phyloP scores from a whole-genome alignment of 2,113 vertebrate species.

The Periophthalmodon schlosseri region DNA sequence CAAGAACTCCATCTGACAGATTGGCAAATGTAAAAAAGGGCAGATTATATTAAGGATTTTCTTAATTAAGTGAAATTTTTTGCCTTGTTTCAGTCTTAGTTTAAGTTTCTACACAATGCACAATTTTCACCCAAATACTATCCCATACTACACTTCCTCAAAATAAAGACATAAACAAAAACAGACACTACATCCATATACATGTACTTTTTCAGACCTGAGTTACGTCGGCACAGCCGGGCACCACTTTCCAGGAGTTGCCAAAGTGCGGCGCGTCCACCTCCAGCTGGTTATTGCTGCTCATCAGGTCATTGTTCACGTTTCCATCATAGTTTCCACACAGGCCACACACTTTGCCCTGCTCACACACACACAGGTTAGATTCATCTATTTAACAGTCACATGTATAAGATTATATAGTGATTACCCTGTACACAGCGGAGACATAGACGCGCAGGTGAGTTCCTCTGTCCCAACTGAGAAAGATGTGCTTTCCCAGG shows the following conservation, averaged over 20 bases:
- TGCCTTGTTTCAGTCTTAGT: too few species aligned
- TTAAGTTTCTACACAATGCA: too few species aligned
- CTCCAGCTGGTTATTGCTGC: slow-evolving; percentile 92
- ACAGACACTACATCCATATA: neutral
- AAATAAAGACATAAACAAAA: too few species aligned
- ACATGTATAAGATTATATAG: neutral
- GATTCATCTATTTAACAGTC: neutral
- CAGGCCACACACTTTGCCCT: slow-evolving; percentile 92
- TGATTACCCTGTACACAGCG: slow-evolving; percentile 80
- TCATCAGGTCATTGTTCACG: slow-evolving; percentile 92
- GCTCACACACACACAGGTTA: neutral
- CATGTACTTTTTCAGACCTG: slow-evolving; percentile 73
- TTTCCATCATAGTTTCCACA: slow-evolving; percentile 95
- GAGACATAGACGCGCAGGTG: slow-evolving; percentile 85
- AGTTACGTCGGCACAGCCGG: slow-evolving; percentile 86
- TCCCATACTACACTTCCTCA: too few species aligned
- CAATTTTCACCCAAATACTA: too few species aligned
- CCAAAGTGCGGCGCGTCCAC: slow-evolving; percentile 88
- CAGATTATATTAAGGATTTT: too few species aligned
- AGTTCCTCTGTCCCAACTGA: slow-evolving; percentile 89
- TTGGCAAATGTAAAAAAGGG: too few species aligned
- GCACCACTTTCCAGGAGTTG: slow-evolving; percentile 93
- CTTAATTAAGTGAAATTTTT: too few species aligned
- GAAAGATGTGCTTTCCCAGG: slow-evolving; percentile 82
- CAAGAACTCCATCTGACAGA: too few species aligned